These are phyloP conservation scores for Meta bourneti DNA, from an alignment of 2,888 invertebrate genomes.

Conservation along the genomic window DNA sequence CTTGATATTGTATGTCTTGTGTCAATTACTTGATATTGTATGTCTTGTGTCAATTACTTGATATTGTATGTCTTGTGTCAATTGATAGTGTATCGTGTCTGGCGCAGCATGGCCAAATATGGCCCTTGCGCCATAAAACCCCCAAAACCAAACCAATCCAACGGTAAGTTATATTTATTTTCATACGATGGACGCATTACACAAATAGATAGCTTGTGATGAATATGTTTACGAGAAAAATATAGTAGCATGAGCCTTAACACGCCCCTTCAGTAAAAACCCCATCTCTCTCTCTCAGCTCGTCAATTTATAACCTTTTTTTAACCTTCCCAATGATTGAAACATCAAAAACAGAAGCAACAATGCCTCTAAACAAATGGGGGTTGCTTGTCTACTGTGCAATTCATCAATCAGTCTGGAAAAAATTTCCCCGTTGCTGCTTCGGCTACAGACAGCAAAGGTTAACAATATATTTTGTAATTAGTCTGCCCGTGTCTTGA, in stretches of 20 bases:
- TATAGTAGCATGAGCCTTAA: neutral
- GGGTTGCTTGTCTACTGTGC: neutral
- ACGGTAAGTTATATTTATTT: too few relatives aligned
- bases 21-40: too few relatives aligned
- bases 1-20: too few relatives aligned
- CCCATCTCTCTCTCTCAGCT: neutral
- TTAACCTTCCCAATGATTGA: neutral
- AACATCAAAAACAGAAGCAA: neutral
- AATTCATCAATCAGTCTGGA: neutral
- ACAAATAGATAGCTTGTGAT: neutral
- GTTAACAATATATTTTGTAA: conserved; percentile 28
- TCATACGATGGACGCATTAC: too few relatives aligned
- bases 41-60: too few relatives aligned
- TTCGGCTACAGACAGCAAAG: neutral
- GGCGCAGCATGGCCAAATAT: too few relatives aligned
- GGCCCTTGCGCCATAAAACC: too few relatives aligned
- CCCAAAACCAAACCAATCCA: too few relatives aligned
- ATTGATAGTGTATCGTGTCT: too few relatives aligned
- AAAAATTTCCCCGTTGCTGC: neutral
- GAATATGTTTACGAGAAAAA: neutral
- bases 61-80: too few relatives aligned
- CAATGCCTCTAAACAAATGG: neutral
- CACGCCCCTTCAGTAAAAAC: neutral
- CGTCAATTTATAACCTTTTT: neutral
- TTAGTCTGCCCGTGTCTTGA: conserved; percentile 21